Percentiles rank a stretch among this genome's conserved stretches.
These are phyloP conservation scores for Polietes domitor DNA, from an alignment of 2,888 invertebrate genomes.

Conservation along the genomic window DNA sequence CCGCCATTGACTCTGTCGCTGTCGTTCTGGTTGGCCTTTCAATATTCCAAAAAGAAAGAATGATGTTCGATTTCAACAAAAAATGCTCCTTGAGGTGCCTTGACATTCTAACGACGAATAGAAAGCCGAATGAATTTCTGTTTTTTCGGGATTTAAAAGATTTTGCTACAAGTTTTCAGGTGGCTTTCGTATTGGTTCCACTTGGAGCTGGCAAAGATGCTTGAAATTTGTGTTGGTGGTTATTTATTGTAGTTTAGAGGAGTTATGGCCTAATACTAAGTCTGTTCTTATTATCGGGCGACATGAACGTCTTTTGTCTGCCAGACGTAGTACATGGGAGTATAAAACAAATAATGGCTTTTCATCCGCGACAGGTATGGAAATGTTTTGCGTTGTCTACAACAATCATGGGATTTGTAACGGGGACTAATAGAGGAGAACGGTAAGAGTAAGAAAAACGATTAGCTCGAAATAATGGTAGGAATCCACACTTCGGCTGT, in stretches of 20 bases:
- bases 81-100: conserved; percentile 34
- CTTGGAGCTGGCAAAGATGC: neutral
- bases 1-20: neutral
- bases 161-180: conserved; percentile 9
- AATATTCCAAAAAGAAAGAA: neutral
- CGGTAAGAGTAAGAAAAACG: too few species aligned
- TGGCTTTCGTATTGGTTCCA: neutral
- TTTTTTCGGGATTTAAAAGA: conserved; percentile 42
- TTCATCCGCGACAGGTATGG: too few species aligned
- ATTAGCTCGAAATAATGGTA: too few species aligned
- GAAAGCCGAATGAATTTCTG: conserved; percentile 25
- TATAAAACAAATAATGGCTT: too few species aligned
- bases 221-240: neutral
- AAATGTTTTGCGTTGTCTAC: too few species aligned
- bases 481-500: too few species aligned
- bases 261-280: neutral
- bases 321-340: too few species aligned
- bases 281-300: too few species aligned
- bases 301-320: too few species aligned
- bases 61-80: conserved; percentile 48
- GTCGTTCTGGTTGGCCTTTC: neutral
- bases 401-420: too few species aligned
- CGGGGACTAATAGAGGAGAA: too few species aligned
- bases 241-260: neutral
- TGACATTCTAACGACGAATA: neutral